A percentile compares a stretch with the other conserved stretches of the same genome.
These are phyloP conservation scores for Synergus laeviventris DNA, from an alignment of 2,888 invertebrate genomes.

Conservation along the genomic window DNA sequence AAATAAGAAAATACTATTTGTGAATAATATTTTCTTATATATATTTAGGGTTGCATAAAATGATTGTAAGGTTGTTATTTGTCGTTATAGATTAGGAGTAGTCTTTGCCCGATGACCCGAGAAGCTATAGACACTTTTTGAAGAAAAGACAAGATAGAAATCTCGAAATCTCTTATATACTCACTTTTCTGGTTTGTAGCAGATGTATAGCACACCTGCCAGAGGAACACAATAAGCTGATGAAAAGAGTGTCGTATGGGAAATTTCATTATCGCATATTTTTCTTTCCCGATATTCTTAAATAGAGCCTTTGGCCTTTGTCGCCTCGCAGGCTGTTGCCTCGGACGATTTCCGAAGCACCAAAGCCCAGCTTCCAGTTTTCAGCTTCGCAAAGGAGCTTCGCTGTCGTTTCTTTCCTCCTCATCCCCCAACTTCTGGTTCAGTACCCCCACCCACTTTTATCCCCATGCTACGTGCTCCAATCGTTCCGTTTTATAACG, in stretches of 20 bases:
- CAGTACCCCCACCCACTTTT: slow-evolving; percentile 41
- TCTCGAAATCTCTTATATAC: slow-evolving; percentile 22
- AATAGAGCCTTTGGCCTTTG: slow-evolving; percentile 41
- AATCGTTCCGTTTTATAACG: slow-evolving; percentile 45
- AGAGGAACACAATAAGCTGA: slow-evolving; percentile 20
- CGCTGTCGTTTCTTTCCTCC: slow-evolving; percentile 46
- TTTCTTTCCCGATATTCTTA: slow-evolving; percentile 29
- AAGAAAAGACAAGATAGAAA: too few relatives aligned
- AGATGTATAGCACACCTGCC: not conserved
- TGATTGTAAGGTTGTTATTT: not conserved
- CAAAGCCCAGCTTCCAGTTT: slow-evolving; percentile 43
- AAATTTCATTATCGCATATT: slow-evolving; percentile 39
- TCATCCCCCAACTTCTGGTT: slow-evolving; percentile 33
- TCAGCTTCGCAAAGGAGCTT: slow-evolving; percentile 45
- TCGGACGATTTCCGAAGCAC: slow-evolving; percentile 55
- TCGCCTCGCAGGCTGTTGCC: slow-evolving; percentile 55
- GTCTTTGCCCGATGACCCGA: not conserved
- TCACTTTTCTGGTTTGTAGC: not conserved
- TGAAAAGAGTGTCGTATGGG: slow-evolving; percentile 21
- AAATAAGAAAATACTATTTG: too few relatives aligned
- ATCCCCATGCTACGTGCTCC: slow-evolving; percentile 32
- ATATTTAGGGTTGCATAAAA: too few relatives aligned
- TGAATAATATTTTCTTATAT: too few relatives aligned
- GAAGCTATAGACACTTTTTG: too few relatives aligned
- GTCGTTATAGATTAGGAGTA: too few relatives aligned